Base-by-base conservation (phyloP, 2,113 vertebrate species). In the Silurus meridionalis region DNA sequence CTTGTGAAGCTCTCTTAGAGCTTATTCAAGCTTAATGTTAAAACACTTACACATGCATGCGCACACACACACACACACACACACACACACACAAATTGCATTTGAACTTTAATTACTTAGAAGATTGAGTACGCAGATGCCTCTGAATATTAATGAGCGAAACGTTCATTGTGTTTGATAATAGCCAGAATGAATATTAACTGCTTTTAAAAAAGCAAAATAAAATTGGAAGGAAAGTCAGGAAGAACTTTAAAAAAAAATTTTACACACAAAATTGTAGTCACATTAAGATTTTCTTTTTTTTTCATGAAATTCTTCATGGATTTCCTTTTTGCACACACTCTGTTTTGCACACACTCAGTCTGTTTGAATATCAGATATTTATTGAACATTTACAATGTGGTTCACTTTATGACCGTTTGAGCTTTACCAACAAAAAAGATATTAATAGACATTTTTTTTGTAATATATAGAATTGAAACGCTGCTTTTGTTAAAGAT, bases 1-100 rank as follows among this genome's bases (percentile, higher is more conserved):
- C 78, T 75, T 67, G 80, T 80, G 52, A 82, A 66, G 14, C 53
- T 82, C 72, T 57, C 77, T 80, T 77, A 58, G 37, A 88, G 66
- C 55, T 60, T 81, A 79, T 78, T 48, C n/a, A 69, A 84, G 60
- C 69, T 84, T 19, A 46, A 14, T 53, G 46, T 63, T 69, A 75
- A 86, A 46, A 63, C 81, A 57, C 83, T 66, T 63, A 14, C 67
- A 37, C 37, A 48, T 7, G 53, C 37, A 53, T 14, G 28, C 37
- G 25, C 23, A 10, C 8, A 58, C 15, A 72, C 83, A 28, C 7
- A 52, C 58, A 77, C 69, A 66, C 46, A 64, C 74, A 79, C 9
- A 55, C 48, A 53, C 53, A 61, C 60, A 19, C 60, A 25, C 66
- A 69, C 3, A 11, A 13, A 10, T 14, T 37, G 14, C 7, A 19